Percentiles rank a stretch among this genome's conserved stretches.
Conservation (phyloP, 2,797 vertebrate species). For the Octomys mimax region DNA sequence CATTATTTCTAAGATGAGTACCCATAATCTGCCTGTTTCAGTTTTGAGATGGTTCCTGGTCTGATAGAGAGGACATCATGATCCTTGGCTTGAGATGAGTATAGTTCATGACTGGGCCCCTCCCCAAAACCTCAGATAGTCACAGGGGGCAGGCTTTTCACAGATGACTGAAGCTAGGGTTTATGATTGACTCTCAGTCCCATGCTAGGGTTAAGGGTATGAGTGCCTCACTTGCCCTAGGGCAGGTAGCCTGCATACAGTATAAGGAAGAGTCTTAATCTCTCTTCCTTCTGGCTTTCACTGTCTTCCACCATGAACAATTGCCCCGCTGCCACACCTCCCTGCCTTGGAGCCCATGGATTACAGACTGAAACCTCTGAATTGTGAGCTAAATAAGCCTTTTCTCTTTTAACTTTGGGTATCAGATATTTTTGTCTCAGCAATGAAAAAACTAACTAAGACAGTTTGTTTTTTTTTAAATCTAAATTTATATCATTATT, state of each 20-base stretch:
- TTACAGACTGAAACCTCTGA: background rate
- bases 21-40: slow-evolving; percentile 12
- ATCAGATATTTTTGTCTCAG: background rate
- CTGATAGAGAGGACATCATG: slow-evolving; percentile 32
- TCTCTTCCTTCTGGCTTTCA: background rate
- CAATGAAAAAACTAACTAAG: background rate
- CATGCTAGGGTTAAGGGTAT: background rate
- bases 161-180: background rate
- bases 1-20: background rate
- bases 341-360: background rate
- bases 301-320: background rate
- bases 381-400: background rate
- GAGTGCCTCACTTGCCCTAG: background rate
- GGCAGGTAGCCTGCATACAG: background rate
- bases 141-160: background rate
- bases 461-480: background rate
- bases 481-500: background rate
- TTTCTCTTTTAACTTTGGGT: background rate
- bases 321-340: background rate
- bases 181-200: background rate
- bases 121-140: background rate
- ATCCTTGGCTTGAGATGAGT: background rate
- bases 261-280: background rate
- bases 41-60: background rate
- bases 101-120: background rate